Conservation (phyloP, 2,888 invertebrate species). For the Caradrina clavipalpis region DNA sequence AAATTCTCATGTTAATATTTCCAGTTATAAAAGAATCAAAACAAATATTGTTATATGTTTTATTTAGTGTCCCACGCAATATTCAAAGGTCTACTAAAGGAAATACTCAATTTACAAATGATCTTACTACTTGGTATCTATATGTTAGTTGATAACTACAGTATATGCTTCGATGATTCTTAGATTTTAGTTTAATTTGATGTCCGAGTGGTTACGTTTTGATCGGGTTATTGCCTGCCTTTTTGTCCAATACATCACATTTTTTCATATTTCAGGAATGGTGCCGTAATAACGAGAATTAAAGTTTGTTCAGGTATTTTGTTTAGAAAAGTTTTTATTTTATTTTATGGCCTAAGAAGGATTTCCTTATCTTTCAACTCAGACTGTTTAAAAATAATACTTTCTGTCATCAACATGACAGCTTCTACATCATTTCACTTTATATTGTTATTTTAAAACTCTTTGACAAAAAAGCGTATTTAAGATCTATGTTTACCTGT, state of each 20-base stretch:
- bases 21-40: background rate
- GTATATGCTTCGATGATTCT: background rate
- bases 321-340: constrained; percentile 14
- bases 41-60: constrained; percentile 6
- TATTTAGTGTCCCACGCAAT: constrained; percentile 26
- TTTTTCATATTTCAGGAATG: too few relatives aligned
- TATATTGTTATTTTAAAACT: constrained; percentile 15
- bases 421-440: constrained; percentile 5
- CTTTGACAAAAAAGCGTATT: constrained; percentile 1
- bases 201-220: too few relatives aligned
- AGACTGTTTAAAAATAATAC: background rate
- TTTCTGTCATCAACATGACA: constrained; percentile 31
- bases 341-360: background rate
- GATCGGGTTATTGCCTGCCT: too few relatives aligned
- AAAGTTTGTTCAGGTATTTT: background rate
- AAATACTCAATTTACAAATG: constrained; percentile 27
- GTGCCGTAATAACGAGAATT: background rate
- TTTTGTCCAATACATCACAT: too few relatives aligned
- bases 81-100: constrained; percentile 41
- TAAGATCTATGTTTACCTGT: constrained; percentile 58
- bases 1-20: background rate
- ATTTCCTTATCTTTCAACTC: background rate
- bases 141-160: background rate
- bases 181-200: background rate
- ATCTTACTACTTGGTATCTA: constrained; percentile 19